Conservation (phyloP, 2,113 vertebrate genomes). For the Gnathonemus longibarbis region DNA sequence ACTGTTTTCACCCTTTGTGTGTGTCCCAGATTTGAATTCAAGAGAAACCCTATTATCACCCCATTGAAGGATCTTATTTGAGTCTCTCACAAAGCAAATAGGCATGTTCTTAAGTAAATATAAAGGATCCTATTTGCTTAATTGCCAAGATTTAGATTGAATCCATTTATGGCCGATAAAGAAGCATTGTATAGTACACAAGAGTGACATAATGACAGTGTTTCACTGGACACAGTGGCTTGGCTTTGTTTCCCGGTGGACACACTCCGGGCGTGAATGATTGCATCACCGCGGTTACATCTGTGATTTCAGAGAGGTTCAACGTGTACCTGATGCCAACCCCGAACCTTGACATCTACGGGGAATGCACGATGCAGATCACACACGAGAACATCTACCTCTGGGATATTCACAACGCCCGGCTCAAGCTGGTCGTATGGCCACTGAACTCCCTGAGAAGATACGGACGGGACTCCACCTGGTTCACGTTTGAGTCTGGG, state of each 20-base stretch:
- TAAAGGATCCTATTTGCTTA: not conserved
- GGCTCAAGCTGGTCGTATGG: slow-evolving; percentile 97
- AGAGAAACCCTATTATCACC: not conserved
- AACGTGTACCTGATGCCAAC: slow-evolving; percentile 98
- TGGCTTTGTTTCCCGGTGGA: not conserved
- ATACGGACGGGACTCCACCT: slow-evolving; percentile 94
- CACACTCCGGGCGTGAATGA: not conserved
- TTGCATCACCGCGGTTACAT: not conserved
- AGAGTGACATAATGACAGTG: not conserved
- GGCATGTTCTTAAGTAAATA: not conserved
- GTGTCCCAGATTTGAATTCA: not conserved
- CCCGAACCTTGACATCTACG: slow-evolving; percentile 97
- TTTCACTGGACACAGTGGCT: not conserved
- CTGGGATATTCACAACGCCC: slow-evolving; percentile 96
- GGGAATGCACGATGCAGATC: slow-evolving; percentile 98
- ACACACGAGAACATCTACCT: slow-evolving; percentile 99
- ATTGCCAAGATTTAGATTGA: not conserved
- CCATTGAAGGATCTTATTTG: not conserved
- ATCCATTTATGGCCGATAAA: not conserved
- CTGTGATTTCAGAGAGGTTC: slow-evolving; percentile 78
- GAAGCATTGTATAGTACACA: not conserved
- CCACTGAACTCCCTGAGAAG: slow-evolving; percentile 90
- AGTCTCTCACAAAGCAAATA: not conserved
- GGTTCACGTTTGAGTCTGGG: slow-evolving; percentile 97
- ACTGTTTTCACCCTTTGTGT: not conserved